Evolutionary conservation across 1,140 invertebrate genomes (phyloP), one percentile per base, ranked within the genome.

Genomic region (Reticulitermes speratus): DNA sequence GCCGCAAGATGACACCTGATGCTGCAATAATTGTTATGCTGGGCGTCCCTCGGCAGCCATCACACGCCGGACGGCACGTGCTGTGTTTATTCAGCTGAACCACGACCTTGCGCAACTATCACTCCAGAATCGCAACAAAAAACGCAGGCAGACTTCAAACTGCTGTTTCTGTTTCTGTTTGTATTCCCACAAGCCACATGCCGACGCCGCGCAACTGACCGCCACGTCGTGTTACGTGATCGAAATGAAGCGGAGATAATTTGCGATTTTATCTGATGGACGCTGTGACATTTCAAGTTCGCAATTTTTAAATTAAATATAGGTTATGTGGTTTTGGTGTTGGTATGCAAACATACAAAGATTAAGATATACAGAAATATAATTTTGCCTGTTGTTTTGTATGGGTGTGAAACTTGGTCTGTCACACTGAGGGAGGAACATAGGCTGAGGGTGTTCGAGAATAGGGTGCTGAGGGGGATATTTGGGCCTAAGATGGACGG

Each of bases 1-100:
- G n/a, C n/a, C n/a, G 65, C n/a, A 75, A 75, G 65, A 75, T 75
- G 65, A 75, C 65, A 75, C 65, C 65, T 75, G 65, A 75, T 75
- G 65, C 25, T 30, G 65, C 65, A 38, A 2, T 75, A 75, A 75
- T 75, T 75, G 65, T 75, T 75, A 75, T 75, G 25, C 65, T 75
- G 65, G 25, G 7, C 65, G 7, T 1, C n/a, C 65, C 52, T 55
- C 52, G 19, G 45, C 9, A 48, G 45, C 45, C 45, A 16, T 48
- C 45, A 48, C 12, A 1, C 25, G 65, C 65, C 16, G 65, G 65
- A 75, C 65, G 3, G 7, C n/a, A 30, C 65, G 65, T 75, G 65
- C 65, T 14, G 65, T 75, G 65, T 75, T 75, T 75, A 30, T 75
- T 75, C 65, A 75, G 65, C 25, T 75, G 65, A 75, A 75, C 65